Percentiles rank a stretch among this genome's conserved stretches.
These are phyloP conservation scores for Drosophila mettleri DNA, from an alignment of 2,888 invertebrate species.

Conservation along the genomic window DNA sequence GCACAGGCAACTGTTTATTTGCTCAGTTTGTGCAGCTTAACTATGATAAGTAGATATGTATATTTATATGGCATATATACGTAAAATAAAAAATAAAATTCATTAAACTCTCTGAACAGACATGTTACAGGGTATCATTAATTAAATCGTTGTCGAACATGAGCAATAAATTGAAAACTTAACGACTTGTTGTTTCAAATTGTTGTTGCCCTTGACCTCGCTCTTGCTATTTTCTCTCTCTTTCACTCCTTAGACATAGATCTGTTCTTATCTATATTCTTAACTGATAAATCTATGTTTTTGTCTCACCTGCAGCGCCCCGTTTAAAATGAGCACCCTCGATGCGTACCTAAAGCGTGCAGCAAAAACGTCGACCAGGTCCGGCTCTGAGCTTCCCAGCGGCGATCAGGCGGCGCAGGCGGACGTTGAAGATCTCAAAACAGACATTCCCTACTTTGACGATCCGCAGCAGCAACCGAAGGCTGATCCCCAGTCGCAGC, in stretches of 20 bases:
- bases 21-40: not conserved
- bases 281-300: not conserved
- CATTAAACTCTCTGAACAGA: not conserved
- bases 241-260: not conserved
- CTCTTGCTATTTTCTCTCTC: not conserved
- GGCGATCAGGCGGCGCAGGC: constrained; percentile 30
- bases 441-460: constrained; percentile 76
- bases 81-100: not conserved
- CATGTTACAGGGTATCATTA: constrained; percentile 10
- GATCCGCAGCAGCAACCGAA: constrained; percentile 40
- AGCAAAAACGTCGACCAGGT: constrained; percentile 40
- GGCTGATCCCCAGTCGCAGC: constrained; percentile 19
- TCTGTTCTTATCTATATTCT: not conserved
- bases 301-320: constrained; percentile 18
- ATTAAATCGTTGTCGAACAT: constrained; percentile 27
- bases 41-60: not conserved
- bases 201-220: not conserved
- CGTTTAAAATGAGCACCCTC: constrained; percentile 56
- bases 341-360: constrained; percentile 54
- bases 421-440: constrained; percentile 71
- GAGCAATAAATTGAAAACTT: constrained; percentile 27
- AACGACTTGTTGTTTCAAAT: constrained; percentile 17
- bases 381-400: constrained; percentile 18
- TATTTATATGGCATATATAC: no score
- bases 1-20: not conserved